Evolutionary conservation across 2,113 vertebrate species (phyloP).

Genomic region (Nestor notabilis): DNA sequence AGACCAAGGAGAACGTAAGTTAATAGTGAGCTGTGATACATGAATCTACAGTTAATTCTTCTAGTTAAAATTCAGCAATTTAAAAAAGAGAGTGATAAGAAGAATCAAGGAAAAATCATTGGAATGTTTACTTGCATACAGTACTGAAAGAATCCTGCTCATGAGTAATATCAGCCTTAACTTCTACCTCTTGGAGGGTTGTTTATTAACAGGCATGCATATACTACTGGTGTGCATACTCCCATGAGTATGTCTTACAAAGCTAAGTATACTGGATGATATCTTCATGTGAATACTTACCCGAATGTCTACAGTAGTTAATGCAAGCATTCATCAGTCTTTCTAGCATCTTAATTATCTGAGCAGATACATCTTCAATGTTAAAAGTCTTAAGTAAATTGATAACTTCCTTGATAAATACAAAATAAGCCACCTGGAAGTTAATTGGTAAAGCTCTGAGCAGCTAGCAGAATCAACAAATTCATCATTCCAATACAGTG

Average conservation of each 20-base stretch:
- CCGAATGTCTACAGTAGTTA: neutral
- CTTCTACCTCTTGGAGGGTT: neutral
- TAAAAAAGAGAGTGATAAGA: neutral
- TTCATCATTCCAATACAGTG: neutral
- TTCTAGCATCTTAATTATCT: neutral
- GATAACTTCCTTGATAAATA: neutral
- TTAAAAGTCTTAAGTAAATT: neutral
- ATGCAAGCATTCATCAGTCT: neutral
- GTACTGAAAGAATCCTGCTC: neutral
- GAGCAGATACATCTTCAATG: neutral
- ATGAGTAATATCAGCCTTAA: neutral
- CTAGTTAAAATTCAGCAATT: neutral
- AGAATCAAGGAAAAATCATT: neutral
- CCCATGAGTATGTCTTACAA: neutral
- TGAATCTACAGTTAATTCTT: neutral
- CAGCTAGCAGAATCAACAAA: neutral
- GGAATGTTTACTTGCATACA: neutral
- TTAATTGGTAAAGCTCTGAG: neutral
- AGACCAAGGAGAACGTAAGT: conserved; percentile 95
- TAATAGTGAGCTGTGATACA: neutral
- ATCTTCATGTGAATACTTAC: neutral
- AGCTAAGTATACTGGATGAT: neutral
- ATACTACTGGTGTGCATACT: neutral
- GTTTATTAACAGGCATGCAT: neutral
- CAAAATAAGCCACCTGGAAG: neutral